Percentiles rank a stretch among this genome's conserved stretches.
Evolutionary conservation across 2,797 vertebrate genomes (phyloP).

Genomic region (Pangasius sanitwongsei): DNA sequence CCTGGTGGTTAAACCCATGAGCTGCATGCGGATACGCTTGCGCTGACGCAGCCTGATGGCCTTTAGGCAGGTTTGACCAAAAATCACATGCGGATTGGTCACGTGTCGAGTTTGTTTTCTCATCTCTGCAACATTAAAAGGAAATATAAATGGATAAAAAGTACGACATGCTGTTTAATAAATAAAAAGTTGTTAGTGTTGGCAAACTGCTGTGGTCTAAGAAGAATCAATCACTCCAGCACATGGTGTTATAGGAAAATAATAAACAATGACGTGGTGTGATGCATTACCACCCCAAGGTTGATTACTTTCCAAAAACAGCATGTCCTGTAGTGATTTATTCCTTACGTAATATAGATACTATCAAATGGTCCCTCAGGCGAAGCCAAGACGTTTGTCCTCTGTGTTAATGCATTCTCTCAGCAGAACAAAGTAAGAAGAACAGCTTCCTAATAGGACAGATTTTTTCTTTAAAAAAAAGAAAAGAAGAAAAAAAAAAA

Average conservation of each 20-base stretch:
- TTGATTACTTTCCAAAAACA: conserved; percentile 1
- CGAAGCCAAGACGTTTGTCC: background rate
- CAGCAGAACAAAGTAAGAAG: background rate
- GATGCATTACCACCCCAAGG: background rate
- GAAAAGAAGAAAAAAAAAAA: background rate
- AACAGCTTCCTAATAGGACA: background rate
- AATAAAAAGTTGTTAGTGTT: background rate
- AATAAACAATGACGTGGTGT: background rate
- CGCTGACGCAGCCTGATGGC: background rate
- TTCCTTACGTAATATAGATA: background rate
- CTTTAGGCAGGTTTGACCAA: background rate
- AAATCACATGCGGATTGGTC: background rate
- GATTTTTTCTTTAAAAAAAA: background rate
- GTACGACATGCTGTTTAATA: background rate
- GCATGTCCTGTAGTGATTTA: background rate
- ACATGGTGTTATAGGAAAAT: background rate
- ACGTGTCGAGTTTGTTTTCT: background rate
- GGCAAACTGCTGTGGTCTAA: background rate
- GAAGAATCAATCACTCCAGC: background rate
- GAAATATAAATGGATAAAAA: background rate
- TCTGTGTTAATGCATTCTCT: background rate
- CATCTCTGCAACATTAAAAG: background rate
- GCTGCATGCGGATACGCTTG: background rate
- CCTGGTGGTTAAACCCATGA: background rate
- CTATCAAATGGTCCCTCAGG: background rate